phyloP scores from a whole-genome alignment of 2,797 vertebrate species.

The Spinibarbus caldwelli region DNA sequence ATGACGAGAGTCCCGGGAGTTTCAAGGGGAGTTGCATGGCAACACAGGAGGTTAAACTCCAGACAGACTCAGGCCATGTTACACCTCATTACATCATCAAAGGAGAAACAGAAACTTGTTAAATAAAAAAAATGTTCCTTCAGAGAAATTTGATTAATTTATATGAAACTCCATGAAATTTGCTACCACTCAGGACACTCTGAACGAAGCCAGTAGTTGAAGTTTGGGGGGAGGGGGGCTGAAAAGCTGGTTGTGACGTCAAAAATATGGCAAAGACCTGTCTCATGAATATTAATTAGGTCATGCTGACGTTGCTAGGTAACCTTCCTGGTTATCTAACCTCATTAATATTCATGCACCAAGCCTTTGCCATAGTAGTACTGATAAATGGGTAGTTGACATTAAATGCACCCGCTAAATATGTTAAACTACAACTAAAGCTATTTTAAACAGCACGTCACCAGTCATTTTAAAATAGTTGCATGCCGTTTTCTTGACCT shows the following conservation, averaged over 20 bases:
- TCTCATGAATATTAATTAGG: slow-evolving; percentile 44
- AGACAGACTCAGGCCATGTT: slow-evolving; percentile 41
- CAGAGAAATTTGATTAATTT: slow-evolving; percentile 27
- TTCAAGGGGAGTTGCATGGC: slow-evolving; percentile 36
- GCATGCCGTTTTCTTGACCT: background rate
- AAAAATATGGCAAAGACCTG: slow-evolving; percentile 1
- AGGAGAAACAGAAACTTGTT: slow-evolving; percentile 19
- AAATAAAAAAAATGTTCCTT: slow-evolving; percentile 28
- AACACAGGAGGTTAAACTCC: slow-evolving; percentile 37
- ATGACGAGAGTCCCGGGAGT: background rate
- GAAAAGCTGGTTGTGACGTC: slow-evolving; percentile 8
- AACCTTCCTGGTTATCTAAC: slow-evolving; percentile 22
- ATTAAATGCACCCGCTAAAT: background rate
- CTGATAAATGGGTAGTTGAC: background rate
- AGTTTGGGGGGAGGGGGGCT: too few relatives aligned
- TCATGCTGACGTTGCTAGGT: background rate
- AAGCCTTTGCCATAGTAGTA: slow-evolving; percentile 2
- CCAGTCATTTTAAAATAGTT: background rate
- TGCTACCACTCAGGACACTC: too few relatives aligned
- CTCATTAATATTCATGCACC: background rate
- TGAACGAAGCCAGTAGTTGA: too few relatives aligned
- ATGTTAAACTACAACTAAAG: background rate
- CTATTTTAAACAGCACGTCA: background rate
- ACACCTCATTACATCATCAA: slow-evolving; percentile 48
- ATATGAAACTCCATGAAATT: slow-evolving; percentile 16